These are phyloP conservation scores for Salminus brasiliensis DNA, from an alignment of 2,113 vertebrate species.

Conservation along the genomic window DNA sequence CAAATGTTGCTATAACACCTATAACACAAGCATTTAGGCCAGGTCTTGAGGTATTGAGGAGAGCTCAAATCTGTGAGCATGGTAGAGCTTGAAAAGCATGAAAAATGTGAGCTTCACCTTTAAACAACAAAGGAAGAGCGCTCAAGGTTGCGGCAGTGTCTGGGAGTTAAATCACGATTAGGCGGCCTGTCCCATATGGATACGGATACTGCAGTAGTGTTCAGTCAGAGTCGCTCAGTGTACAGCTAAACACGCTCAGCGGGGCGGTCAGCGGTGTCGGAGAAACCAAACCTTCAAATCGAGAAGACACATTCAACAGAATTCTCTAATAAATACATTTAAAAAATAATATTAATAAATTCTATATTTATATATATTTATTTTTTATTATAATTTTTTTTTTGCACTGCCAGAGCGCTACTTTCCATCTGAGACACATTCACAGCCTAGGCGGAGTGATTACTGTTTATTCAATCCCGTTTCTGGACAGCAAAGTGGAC, in stretches of 20 bases:
- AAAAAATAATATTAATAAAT: no score
- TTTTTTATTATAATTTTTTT: no score
- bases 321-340: not conserved
- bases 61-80: not conserved
- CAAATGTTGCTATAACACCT: not conserved
- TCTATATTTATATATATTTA: no score
- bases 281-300: not conserved
- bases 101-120: not conserved
- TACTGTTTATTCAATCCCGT: not conserved
- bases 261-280: no score
- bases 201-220: not conserved
- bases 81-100: not conserved
- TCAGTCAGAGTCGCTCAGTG: not conserved
- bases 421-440: not conserved
- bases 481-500: not conserved
- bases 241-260: not conserved
- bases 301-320: not conserved
- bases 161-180: not conserved
- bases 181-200: not conserved
- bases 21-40: not conserved
- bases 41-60: no score
- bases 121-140: not conserved
- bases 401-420: no score
- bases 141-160: not conserved
- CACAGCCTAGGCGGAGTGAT: not conserved